Percentiles rank a stretch among this genome's conserved stretches.
Conservation (phyloP, 1,140 invertebrate genomes). For the Aphidius ervi region DNA sequence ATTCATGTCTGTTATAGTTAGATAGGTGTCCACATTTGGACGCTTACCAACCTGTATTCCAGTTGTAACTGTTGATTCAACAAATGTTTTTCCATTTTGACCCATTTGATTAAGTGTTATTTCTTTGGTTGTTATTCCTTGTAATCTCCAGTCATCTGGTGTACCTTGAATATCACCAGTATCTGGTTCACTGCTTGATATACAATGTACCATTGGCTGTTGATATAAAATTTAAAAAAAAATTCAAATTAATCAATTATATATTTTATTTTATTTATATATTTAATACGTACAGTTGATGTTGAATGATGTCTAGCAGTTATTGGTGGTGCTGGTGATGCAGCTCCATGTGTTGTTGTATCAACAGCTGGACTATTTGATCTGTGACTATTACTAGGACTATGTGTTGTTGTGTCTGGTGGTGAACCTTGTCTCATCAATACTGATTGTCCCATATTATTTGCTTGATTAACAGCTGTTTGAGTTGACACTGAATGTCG, state of each 20-base stretch:
- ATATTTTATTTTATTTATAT: neutral
- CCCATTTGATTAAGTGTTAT: conserved; percentile 37
- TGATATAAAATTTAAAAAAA: conserved; percentile 28
- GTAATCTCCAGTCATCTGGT: conserved; percentile 48
- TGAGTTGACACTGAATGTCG: conserved; percentile 72
- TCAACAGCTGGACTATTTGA: conserved; percentile 53
- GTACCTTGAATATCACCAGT: conserved; percentile 55
- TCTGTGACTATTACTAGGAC: conserved; percentile 59
- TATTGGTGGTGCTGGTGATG: conserved; percentile 53
- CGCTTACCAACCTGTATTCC: conserved; percentile 54
- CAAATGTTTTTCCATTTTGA: conserved; percentile 51
- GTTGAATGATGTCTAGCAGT: conserved; percentile 52
- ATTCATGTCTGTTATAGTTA: conserved; percentile 48
- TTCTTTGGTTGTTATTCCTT: conserved; percentile 45
- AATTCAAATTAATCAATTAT: neutral
- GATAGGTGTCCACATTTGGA: conserved; percentile 32
- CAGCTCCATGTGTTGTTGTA: conserved; percentile 53
- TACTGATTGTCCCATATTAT: conserved; percentile 52
- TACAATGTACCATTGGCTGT: conserved; percentile 78
- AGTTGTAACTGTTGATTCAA: conserved; percentile 51
- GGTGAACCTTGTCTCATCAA: conserved; percentile 60
- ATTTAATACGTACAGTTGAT: conserved; percentile 49
- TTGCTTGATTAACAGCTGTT: conserved; percentile 62
- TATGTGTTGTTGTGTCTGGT: conserved; percentile 77
- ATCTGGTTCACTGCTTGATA: conserved; percentile 78